Evolutionary conservation across 2,113 vertebrate species (phyloP), one percentile per base, ranked within the genome.

Genomic region (Rhea americana): DNA sequence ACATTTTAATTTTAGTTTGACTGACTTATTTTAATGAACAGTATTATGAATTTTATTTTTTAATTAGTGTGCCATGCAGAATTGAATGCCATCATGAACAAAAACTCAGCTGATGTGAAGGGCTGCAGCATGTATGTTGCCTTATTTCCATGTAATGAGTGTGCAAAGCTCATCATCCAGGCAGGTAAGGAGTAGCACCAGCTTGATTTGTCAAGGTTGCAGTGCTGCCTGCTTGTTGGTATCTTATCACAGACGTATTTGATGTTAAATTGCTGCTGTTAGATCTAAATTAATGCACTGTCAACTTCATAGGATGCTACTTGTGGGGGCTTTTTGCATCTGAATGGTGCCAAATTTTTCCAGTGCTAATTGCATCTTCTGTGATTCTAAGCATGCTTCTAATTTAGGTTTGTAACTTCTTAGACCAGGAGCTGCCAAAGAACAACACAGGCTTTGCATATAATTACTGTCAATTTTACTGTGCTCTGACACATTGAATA

Each of bases 81-180:
- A 97, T 95, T 99, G 92, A 99, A 99, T 48, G 99, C 99, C 95
- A 99, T 99, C 80, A 99, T 99, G 99, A 99, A 99, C 98, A 99
- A 99, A 97, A 99, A 99, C 95, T 98, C 98, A 1, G 98, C 98
- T 2, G 99, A 99, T 24, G 99, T 99, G 96, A 99, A 99, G 94
- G 99, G 98, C 93, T 99, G 99, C 91, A 98, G 97, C 81, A 99
- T 99, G 87, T 99, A 99, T 17, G 98, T 99, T 83, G 98, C 99
- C 89, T 97, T 99, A 96, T 99, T 99, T 97, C 99, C 99, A 4
- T 99, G 99, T 96, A 99, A 99, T 48, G 99, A 99, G 95, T 99
- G 99, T 70, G 98, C 99, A n/a, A 99, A 99, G 92, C 98, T 99
- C 91, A 99, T 99, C 98, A 99, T 99, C 97, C 99, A 99, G 96